phyloP scores from a whole-genome alignment of 2,113 vertebrate genomes.

The Gopherus evgoodei region DNA sequence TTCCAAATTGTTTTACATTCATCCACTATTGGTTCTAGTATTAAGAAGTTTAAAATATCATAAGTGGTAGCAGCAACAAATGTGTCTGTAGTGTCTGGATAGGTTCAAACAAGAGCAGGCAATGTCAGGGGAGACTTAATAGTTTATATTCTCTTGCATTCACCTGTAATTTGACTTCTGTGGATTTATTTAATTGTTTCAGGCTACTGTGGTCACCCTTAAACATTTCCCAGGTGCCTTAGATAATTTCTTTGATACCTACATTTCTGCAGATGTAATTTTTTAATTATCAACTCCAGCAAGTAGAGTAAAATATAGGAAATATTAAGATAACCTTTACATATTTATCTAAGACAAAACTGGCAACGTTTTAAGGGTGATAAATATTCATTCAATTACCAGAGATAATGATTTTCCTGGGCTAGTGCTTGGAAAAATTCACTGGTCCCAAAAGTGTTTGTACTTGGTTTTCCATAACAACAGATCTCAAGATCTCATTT shows the following conservation, averaged over 20 bases:
- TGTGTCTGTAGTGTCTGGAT: background rate
- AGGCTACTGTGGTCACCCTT: background rate
- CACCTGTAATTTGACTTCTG: background rate
- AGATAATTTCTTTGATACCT: background rate
- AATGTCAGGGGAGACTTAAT: background rate
- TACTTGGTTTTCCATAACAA: too few species aligned
- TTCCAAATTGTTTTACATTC: background rate
- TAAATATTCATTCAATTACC: background rate
- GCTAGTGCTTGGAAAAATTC: background rate
- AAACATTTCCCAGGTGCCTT: background rate
- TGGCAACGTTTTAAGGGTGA: background rate
- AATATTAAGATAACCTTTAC: background rate
- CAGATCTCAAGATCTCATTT: background rate
- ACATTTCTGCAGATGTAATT: background rate
- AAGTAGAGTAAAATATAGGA: background rate
- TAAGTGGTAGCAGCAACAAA: background rate
- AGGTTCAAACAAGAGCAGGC: background rate
- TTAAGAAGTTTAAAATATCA: background rate
- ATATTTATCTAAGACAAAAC: background rate
- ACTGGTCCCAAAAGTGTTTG: too few species aligned
- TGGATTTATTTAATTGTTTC: background rate
- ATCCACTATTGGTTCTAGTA: background rate
- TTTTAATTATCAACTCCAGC: background rate
- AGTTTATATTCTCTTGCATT: background rate
- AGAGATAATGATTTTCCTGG: background rate